These are phyloP conservation scores for Aplodontia rufa DNA, from an alignment of 2,113 vertebrate genomes.

Conservation along the genomic window DNA sequence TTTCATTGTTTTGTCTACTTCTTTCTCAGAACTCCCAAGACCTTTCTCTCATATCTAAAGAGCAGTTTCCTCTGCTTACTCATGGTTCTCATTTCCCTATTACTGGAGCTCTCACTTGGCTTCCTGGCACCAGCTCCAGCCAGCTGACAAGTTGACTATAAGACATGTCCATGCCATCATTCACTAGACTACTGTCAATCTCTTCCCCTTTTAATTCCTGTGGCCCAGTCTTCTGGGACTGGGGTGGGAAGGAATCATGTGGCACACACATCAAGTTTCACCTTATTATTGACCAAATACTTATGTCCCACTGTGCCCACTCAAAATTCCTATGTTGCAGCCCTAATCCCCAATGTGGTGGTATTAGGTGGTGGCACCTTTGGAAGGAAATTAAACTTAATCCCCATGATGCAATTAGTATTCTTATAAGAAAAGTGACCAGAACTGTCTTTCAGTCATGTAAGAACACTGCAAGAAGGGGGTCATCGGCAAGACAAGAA, in stretches of 20 bases:
- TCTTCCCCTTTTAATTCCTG: neutral
- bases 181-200: neutral
- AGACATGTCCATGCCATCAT: neutral
- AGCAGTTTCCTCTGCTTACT: constrained; percentile 44
- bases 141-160: neutral
- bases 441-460: neutral
- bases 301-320: neutral
- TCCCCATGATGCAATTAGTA: neutral
- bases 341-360: neutral
- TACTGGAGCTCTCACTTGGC: neutral
- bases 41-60: constrained; percentile 17
- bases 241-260: neutral
- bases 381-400: neutral
- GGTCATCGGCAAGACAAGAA: neutral
- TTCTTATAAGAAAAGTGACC: neutral
- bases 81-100: neutral
- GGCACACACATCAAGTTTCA: neutral
- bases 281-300: neutral
- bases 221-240: neutral
- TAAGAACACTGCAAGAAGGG: neutral
- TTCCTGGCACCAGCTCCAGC: neutral
- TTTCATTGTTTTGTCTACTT: neutral
- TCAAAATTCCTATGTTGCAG: neutral
- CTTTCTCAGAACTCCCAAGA: constrained; percentile 10
- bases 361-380: neutral